Conservation (phyloP, 2,888 invertebrate genomes). For the Eupithecia pulchellata region DNA sequence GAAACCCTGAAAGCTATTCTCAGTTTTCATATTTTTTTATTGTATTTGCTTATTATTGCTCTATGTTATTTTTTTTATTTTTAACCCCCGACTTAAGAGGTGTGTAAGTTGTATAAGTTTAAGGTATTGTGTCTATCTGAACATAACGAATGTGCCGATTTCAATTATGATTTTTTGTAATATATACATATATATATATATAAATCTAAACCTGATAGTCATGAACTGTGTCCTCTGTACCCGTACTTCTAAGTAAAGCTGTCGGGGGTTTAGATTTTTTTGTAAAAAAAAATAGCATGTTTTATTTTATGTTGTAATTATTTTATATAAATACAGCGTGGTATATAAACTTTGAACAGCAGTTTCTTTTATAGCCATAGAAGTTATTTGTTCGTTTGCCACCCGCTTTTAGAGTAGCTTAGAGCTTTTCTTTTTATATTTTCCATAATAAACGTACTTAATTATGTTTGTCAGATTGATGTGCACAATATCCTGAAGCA, state of each 20-base stretch:
- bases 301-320: conserved; percentile 66
- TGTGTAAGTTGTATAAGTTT: neutral
- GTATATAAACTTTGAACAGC: conserved; percentile 69
- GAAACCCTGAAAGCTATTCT: conserved; percentile 19
- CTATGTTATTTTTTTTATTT: conserved; percentile 52
- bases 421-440: conserved; percentile 64
- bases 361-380: conserved; percentile 67
- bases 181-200: too few species aligned
- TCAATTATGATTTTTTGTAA: neutral
- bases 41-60: conserved; percentile 63
- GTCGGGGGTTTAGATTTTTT: conserved; percentile 58
- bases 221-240: neutral
- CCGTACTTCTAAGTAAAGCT: neutral
- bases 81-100: neutral
- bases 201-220: neutral
- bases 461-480: conserved; percentile 45
- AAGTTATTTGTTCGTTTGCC: conserved; percentile 56
- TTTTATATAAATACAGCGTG: conserved; percentile 79
- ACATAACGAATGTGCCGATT: neutral
- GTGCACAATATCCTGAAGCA: conserved; percentile 33
- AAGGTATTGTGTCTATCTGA: neutral
- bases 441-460: conserved; percentile 58
- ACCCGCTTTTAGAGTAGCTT: conserved; percentile 75
- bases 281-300: conserved; percentile 43
- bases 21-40: conserved; percentile 25